Evolutionary conservation across 1,140 invertebrate genomes (phyloP), one percentile per base, ranked within the genome.

Genomic region (Pararge aegeria): DNA sequence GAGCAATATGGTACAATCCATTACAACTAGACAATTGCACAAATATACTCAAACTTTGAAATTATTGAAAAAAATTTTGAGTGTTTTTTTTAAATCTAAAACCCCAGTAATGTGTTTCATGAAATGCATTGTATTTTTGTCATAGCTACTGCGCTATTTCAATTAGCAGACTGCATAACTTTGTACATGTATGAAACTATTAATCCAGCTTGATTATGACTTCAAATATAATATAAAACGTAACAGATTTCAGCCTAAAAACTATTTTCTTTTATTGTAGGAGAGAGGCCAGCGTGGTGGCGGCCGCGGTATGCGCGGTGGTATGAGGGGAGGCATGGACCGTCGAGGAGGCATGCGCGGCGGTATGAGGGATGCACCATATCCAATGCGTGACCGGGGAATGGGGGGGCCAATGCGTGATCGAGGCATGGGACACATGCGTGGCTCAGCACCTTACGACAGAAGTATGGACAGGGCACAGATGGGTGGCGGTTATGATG

Each of bases 231-330:
- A n/a, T n/a, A n/a, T n/a, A n/a, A n/a, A n/a, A n/a, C n/a, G n/a
- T n/a, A n/a, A n/a, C n/a, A n/a, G 10, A 34, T 34, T n/a, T 3
- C n/a, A 12, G 1, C 10, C 10, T 34, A 10, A 10, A 12, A 34
- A 27, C 0, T 4, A 27, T 5, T 10, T 1, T 12, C 10, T 10
- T 34, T 12, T 34, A 34, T 3, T 24, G 1, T 34, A 34, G 30
- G 38, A 93, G 53, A 82, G 90, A 16, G 88, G 87, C 0, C 81
- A 88, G 49, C 74, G 89, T 12, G 55, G 79, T 5, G 80, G 76
- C 10, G 77, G 80, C 0, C 76, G 86, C 4, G 84, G 81, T 4
- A 78, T 73, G 66, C 68, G 85, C 4, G 86, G 86, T 0, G 87
- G 84, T 27, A 81, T 79, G 73, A 65, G 80, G 2, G 80, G 85